phyloP scores from a whole-genome alignment of 2,797 vertebrate species.

The Pelobates cultripes region DNA sequence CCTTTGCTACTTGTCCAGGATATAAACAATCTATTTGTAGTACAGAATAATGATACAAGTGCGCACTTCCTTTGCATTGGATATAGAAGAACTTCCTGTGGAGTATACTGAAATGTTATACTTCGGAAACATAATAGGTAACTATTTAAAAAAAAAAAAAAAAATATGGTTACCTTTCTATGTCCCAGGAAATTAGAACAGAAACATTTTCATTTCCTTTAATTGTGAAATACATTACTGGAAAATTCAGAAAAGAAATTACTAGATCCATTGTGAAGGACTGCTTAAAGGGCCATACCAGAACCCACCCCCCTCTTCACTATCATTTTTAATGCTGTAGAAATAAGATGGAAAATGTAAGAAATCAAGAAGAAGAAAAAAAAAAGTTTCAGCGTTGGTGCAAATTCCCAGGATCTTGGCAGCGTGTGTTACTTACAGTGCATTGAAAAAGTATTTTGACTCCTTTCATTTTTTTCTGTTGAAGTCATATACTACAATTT shows the following conservation, averaged over 20 bases:
- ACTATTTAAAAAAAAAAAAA: neutral
- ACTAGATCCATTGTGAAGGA: neutral
- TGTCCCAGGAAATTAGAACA: slow-evolving; percentile 45
- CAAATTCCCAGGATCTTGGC: too few species aligned
- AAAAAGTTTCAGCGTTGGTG: too few species aligned
- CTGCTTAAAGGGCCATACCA: too few species aligned
- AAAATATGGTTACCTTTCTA: slow-evolving; percentile 30
- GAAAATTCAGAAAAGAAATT: neutral
- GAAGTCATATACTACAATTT: too few species aligned
- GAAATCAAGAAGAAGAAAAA: too few species aligned
- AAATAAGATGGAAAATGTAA: too few species aligned
- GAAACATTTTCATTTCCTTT: slow-evolving; percentile 39
- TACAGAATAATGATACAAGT: slow-evolving; percentile 44
- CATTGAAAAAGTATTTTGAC: too few species aligned
- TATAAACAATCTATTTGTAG: slow-evolving; percentile 54
- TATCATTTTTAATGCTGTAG: too few species aligned
- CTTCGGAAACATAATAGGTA: slow-evolving; percentile 39
- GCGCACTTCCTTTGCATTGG: slow-evolving; percentile 43
- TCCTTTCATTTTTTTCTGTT: too few species aligned
- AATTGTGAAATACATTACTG: slow-evolving; percentile 26
- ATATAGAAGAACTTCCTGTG: slow-evolving; percentile 47
- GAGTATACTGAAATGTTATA: slow-evolving; percentile 25
- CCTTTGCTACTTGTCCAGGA: slow-evolving; percentile 32
- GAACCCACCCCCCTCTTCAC: too few species aligned
- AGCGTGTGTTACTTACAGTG: too few species aligned